Conservation (phyloP, 2,888 invertebrate species). For the Myathropa florea region DNA sequence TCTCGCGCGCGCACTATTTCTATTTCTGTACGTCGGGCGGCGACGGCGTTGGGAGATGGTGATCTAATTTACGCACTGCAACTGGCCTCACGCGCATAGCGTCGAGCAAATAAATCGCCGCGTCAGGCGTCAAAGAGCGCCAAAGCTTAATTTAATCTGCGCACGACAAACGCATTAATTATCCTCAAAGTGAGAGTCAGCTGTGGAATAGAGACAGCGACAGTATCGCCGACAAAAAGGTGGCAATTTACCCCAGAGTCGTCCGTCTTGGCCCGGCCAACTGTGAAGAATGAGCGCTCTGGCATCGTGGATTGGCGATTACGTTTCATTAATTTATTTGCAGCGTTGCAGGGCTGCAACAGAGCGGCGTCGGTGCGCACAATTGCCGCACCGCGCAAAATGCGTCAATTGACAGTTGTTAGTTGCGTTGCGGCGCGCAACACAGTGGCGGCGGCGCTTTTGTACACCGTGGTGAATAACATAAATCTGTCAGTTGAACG, state of each 20-base stretch:
- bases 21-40: slow-evolving; percentile 36
- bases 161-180: slow-evolving; percentile 71
- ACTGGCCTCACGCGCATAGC: slow-evolving; percentile 58
- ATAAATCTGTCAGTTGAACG: slow-evolving; percentile 69
- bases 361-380: neutral
- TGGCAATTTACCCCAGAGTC: slow-evolving; percentile 52
- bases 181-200: slow-evolving; percentile 48
- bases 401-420: slow-evolving; percentile 68
- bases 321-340: slow-evolving; percentile 70
- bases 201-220: slow-evolving; percentile 26
- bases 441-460: slow-evolving; percentile 54
- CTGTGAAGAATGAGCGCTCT: slow-evolving; percentile 6
- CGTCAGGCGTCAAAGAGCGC: slow-evolving; percentile 53
- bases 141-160: slow-evolving; percentile 67
- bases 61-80: slow-evolving; percentile 65
- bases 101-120: slow-evolving; percentile 56
- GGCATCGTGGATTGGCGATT: slow-evolving; percentile 65
- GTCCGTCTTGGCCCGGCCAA: neutral
- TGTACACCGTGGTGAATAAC: slow-evolving; percentile 60
- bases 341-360: slow-evolving; percentile 22
- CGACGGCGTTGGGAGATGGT: neutral
- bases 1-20: neutral
- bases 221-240: slow-evolving; percentile 66
- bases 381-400: slow-evolving; percentile 31
- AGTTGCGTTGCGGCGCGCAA: slow-evolving; percentile 56